Conservation (phyloP, 2,113 vertebrate species). For the Ageneiosus marmoratus region DNA sequence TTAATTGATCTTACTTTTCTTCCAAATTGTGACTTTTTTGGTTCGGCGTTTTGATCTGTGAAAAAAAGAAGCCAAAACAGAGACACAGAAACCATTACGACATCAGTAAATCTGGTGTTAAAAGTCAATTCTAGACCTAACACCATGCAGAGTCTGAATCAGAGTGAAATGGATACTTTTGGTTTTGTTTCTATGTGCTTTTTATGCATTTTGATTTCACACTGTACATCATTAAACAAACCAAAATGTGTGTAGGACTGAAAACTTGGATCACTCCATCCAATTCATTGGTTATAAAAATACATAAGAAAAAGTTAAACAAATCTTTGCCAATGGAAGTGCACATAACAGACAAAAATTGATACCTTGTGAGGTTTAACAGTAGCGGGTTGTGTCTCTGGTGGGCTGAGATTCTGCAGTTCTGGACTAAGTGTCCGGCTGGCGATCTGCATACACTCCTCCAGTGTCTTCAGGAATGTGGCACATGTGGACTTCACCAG, state of each 20-base stretch:
- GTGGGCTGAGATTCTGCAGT: constrained; percentile 77
- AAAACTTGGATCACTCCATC: neutral
- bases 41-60: constrained; percentile 80
- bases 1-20: constrained; percentile 79
- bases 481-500: constrained; percentile 92
- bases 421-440: constrained; percentile 85
- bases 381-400: constrained; percentile 83
- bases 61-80: constrained; percentile 34
- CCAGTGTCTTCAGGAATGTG: constrained; percentile 93
- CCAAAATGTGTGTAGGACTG: neutral
- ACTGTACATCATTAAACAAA: neutral
- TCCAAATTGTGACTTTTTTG: constrained; percentile 74
- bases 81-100: neutral
- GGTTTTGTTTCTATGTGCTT: neutral
- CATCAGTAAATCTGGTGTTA: neutral
- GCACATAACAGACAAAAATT: neutral
- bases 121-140: neutral
- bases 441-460: constrained; percentile 98
- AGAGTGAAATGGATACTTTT: neutral
- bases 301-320: neutral
- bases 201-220: neutral
- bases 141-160: neutral
- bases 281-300: neutral
- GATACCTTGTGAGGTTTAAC: constrained; percentile 86
- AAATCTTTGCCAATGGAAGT: neutral